Evolutionary conservation across 2,113 vertebrate genomes (phyloP).

Genomic region (Pseudopipra pipra): DNA sequence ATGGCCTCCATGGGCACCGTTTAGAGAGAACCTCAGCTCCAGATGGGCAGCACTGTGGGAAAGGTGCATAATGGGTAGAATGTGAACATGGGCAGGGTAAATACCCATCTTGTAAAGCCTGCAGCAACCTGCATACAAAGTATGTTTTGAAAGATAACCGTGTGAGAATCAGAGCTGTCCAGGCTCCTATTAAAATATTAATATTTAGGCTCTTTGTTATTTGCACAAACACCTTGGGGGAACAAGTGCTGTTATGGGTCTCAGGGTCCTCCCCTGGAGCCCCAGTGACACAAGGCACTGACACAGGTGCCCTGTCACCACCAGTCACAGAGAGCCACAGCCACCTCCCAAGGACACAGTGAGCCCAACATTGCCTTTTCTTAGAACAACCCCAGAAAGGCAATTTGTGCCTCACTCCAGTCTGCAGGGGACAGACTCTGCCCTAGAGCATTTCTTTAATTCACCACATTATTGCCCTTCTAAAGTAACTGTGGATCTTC

Average conservation of each 20-base stretch:
- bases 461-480: not conserved
- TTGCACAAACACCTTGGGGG: rapidly evolving
- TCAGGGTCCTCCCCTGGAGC: not conserved
- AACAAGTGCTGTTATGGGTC: rapidly evolving
- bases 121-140: not conserved
- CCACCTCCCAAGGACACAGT: not conserved
- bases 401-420: not conserved
- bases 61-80: not conserved
- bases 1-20: not conserved
- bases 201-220: not conserved
- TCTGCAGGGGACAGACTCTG: not conserved
- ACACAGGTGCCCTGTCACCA: not conserved
- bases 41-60: not conserved
- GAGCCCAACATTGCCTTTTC: not conserved
- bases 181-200: not conserved
- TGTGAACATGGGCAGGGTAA: not conserved
- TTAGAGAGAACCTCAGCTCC: not conserved
- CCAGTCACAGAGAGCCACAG: rapidly evolving
- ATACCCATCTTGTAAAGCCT: not conserved
- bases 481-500: not conserved
- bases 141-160: not conserved
- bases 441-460: not conserved
- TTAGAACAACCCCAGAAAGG: not conserved
- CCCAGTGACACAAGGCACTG: rapidly evolving
- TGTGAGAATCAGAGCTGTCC: not conserved